Evolutionary conservation across 2,113 vertebrate species (phyloP), one percentile per base, ranked within the genome.

Genomic region (Morphnarchus princeps): DNA sequence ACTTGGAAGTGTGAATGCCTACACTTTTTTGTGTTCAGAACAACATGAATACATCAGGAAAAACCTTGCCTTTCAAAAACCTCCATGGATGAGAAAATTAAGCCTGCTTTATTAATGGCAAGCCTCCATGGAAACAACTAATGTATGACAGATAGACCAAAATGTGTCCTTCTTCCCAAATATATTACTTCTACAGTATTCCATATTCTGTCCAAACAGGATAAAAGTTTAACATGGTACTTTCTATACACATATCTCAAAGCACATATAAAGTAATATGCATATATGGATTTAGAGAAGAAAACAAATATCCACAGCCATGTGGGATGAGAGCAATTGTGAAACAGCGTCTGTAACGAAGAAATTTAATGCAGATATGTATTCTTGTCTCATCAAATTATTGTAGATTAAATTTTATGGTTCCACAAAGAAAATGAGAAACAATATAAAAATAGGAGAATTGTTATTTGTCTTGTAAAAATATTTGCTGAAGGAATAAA

Each of bases 401-500:
- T 52, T 82, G 9, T 52, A 34, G 9, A 84, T 72, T 72, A 71
- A 40, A 85, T 87, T 24, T 84, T 87, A 82, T 79, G 18, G 13
- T 76, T 91, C 26, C 31, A 82, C 13, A 82, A 91, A 82, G 57
- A 91, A 94, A 90, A 85, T 25, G 17, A 8, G 21, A 82, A 91
- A 18, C 29, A 76, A 52, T 52, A 76, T 52, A 87, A 89, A 94
- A 97, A 92, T 62, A 57, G 4, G 5, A 63, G 7, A 70, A 77
- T 29, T 49, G 31, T 36, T 89, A 87, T 55, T 94, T 82, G 11
- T 67, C 38, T 93, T 79, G n/a, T 82, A 79, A 87, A 96, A 96
- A 93, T 87, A 91, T 84, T 89, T 96, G 38, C 43, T 89, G 40
- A 95, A 94, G 57, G 61, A 95, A 93, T 91, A 82, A 93, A 82